These are phyloP conservation scores for Ondatra zibethicus DNA, from an alignment of 2,113 vertebrate genomes.

Conservation along the genomic window DNA sequence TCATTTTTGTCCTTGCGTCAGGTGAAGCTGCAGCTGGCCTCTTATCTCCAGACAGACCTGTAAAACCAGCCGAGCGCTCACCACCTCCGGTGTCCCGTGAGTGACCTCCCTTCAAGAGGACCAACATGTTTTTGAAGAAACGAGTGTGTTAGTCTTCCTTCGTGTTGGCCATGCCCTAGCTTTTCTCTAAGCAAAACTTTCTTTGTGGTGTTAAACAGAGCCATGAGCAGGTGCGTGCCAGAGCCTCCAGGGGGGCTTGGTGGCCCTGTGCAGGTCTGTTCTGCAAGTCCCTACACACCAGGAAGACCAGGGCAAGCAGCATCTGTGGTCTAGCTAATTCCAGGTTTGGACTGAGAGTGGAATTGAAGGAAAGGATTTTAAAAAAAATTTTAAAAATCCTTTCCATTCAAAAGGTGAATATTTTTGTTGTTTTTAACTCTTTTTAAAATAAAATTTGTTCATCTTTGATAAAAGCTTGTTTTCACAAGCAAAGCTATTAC, in stretches of 20 bases:
- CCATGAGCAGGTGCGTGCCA: neutral
- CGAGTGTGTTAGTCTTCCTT: slow-evolving; percentile 30
- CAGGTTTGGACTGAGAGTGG: neutral
- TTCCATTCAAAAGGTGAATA: neutral
- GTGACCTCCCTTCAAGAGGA: slow-evolving; percentile 76
- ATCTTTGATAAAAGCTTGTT: neutral
- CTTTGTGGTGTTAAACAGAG: neutral
- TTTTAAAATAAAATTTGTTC: neutral
- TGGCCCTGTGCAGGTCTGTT: neutral
- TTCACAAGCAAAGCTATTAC: neutral
- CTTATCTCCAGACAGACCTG: slow-evolving; percentile 82
- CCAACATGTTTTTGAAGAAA: slow-evolving; percentile 54
- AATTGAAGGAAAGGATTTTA: neutral
- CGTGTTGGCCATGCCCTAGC: neutral
- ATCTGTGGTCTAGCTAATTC: fast-evolving
- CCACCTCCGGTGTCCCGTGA: slow-evolving; percentile 64
- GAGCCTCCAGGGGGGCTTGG: neutral
- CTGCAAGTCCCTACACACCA: fast-evolving
- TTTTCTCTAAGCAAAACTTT: neutral
- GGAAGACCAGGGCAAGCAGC: neutral
- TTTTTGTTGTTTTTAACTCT: neutral
- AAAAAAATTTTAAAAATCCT: neutral
- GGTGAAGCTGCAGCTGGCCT: slow-evolving; percentile 75
- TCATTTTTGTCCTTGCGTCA: slow-evolving; percentile 83
- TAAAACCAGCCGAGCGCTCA: slow-evolving; percentile 79